A percentile compares a stretch with the other conserved stretches of the same genome.
These are phyloP conservation scores for Neodon shergylaensis DNA, from an alignment of 2,113 vertebrate species.

Conservation along the genomic window DNA sequence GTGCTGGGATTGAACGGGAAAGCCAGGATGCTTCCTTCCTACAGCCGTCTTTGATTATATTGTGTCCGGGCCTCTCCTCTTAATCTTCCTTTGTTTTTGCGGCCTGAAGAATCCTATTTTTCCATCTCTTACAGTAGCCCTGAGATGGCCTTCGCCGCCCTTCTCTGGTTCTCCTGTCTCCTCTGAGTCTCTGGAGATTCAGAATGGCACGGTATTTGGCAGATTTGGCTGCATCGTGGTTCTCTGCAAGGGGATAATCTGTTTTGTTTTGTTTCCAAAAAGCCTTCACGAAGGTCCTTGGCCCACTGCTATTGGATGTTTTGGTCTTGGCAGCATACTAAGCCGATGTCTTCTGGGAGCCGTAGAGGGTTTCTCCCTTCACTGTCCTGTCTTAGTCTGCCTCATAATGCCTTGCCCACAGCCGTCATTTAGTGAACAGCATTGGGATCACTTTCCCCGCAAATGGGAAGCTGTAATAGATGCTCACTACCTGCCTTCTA, in stretches of 20 bases:
- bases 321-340: slow-evolving; percentile 59
- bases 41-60: not conserved
- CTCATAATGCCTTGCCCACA: slow-evolving; percentile 8
- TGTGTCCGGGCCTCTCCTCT: not conserved
- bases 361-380: not conserved
- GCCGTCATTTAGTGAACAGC: slow-evolving; percentile 22
- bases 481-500: not conserved
- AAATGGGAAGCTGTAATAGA: not conserved
- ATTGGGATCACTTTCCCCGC: not conserved
- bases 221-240: slow-evolving; percentile 17
- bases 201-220: not conserved
- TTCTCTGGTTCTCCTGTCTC: not conserved
- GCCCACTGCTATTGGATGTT: slow-evolving; percentile 53
- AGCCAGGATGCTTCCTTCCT: not conserved
- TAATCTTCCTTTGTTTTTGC: slow-evolving; percentile 68
- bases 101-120: slow-evolving; percentile 36
- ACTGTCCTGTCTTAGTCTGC: not conserved
- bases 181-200: slow-evolving; percentile 38
- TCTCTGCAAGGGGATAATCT: slow-evolving; percentile 9
- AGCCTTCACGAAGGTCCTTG: slow-evolving; percentile 34
- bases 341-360: slow-evolving; percentile 30
- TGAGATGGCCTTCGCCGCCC: not conserved
- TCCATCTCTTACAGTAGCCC: slow-evolving; percentile 41
- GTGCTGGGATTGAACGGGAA: not conserved
- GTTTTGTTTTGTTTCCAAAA: slow-evolving; percentile 61